phyloP scores from a whole-genome alignment of 2,888 invertebrate genomes.

The Eupithecia subumbrata region DNA sequence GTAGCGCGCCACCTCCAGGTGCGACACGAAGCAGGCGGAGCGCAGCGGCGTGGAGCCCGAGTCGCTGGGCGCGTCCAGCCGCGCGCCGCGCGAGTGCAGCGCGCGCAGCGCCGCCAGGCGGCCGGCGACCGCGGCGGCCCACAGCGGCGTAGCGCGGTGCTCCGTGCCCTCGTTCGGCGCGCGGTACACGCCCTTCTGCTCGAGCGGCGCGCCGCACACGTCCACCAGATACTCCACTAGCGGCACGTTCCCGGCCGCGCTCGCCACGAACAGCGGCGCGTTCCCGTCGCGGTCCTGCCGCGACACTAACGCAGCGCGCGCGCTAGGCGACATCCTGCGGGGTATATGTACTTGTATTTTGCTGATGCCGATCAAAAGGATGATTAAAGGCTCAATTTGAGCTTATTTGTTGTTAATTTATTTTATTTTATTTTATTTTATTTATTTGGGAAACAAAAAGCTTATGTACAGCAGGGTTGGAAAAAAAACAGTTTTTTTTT shows the following conservation, averaged over 20 bases:
- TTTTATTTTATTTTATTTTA: no score
- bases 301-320: slow-evolving; percentile 63
- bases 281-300: slow-evolving; percentile 85
- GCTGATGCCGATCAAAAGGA: no score
- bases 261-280: slow-evolving; percentile 89
- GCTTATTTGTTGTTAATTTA: no score
- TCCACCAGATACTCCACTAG: slow-evolving; percentile 93
- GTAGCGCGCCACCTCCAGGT: slow-evolving; percentile 89
- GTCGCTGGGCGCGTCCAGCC: slow-evolving; percentile 94
- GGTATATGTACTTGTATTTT: not conserved
- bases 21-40: slow-evolving; percentile 97
- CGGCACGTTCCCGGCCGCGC: slow-evolving; percentile 91
- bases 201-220: slow-evolving; percentile 92
- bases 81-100: slow-evolving; percentile 91
- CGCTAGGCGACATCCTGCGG: slow-evolving; percentile 72
- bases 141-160: slow-evolving; percentile 94
- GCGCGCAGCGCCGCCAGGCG: slow-evolving; percentile 90
- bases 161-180: slow-evolving; percentile 89
- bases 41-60: slow-evolving; percentile 95
- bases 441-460: no score
- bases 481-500: no score
- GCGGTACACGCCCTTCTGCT: slow-evolving; percentile 93
- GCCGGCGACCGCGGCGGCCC: slow-evolving; percentile 96
- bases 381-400: no score
- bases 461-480: no score